Conservation (phyloP, 2,113 vertebrate species). For the Cyphomyrus discorhynchus region DNA sequence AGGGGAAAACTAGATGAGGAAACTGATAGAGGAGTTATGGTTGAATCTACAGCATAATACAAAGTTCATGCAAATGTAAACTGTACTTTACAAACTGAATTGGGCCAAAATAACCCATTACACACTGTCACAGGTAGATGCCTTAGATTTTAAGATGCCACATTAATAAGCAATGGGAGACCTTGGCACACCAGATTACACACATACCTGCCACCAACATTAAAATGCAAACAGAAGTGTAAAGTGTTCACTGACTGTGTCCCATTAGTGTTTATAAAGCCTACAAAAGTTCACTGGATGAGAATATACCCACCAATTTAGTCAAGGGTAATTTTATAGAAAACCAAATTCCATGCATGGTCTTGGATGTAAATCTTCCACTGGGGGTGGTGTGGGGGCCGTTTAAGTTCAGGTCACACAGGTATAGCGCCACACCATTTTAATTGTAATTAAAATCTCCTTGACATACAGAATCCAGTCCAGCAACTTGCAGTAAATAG, state of each 20-base stretch:
- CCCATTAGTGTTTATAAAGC: neutral
- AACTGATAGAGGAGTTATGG: neutral
- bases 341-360: neutral
- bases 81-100: neutral
- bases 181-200: neutral
- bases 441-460: neutral
- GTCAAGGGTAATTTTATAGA: neutral
- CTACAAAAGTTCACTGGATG: neutral
- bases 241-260: neutral
- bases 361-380: neutral
- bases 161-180: neutral
- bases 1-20: neutral
- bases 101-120: neutral
- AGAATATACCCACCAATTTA: neutral
- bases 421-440: neutral
- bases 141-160: neutral
- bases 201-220: neutral
- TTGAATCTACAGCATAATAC: neutral
- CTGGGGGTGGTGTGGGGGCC: neutral
- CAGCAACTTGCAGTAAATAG: neutral
- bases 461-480: neutral
- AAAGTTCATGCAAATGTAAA: neutral
- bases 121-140: neutral
- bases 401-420: neutral
- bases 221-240: neutral